Base-by-base conservation (phyloP, 2,888 invertebrate species). In the Epistrophella euchroma region DNA sequence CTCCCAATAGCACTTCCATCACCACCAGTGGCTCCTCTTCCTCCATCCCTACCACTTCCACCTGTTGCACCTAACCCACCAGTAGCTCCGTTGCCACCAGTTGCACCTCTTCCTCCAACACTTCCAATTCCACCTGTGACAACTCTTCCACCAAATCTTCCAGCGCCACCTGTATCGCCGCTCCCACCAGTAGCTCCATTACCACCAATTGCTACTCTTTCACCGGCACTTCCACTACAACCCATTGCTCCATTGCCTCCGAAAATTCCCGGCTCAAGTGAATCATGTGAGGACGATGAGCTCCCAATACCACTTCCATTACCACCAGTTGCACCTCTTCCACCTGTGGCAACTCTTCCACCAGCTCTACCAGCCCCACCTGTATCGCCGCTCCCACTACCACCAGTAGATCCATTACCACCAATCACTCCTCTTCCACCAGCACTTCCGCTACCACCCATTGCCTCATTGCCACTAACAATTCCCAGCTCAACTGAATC, bases 201-300 rank as follows among this genome's bases (percentile, higher is more conserved):
- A 0, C 15, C 56, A 9, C 43, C 66, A 6, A 13, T 25, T 55
- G 19, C 15, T 25, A 13, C 45, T 4, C 13, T 62, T 15, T 55
- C 28, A 17, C 17, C 74, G n/a, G 25, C 40, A 32, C 3, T 52
- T n/a, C 37, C 47, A 10, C 43, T 56, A 1, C 64, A 74, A 47
- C 11, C 64, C 47, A 13, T 19, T 32, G 17, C 43, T 40, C 64
- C 66, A 32, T 32, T 40, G 15, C 75, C 52, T 22, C 13, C 50
- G 22, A 22, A 13, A 50, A 5, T 22, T 50, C 11, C 50, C 11
- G n/a, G 0, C 0, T 15, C 58, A 10, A 35, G 15, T 0, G 32
- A 43, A 6, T 43, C 64, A 4, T 56, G 32, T 32, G 56, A 56
- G 2, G 56, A 56, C 11, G 17, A 56, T 32, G 17, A 4, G 0